A percentile compares a stretch with the other conserved stretches of the same genome.
phyloP scores from a whole-genome alignment of 2,888 invertebrate species.

The Tenthredo notha region DNA sequence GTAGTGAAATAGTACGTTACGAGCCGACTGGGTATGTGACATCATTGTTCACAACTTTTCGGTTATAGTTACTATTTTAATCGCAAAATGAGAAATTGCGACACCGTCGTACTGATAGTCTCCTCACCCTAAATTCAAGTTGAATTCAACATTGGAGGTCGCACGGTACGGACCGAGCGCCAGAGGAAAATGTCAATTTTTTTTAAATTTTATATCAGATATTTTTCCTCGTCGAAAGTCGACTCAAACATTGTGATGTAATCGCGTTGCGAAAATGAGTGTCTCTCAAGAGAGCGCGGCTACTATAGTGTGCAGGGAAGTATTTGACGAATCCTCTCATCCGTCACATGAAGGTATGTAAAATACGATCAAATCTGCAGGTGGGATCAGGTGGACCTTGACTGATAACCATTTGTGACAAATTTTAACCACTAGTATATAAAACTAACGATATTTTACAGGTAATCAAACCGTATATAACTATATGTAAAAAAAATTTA shows the following conservation, averaged over 20 bases:
- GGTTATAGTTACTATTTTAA: not conserved
- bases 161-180: conserved; percentile 66
- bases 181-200: conserved; percentile 63
- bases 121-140: conserved; percentile 69
- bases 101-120: conserved; percentile 31
- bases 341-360: conserved; percentile 89
- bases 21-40: conserved; percentile 32
- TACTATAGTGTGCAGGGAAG: conserved; percentile 88
- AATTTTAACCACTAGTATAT: not conserved
- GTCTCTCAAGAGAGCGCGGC: conserved; percentile 77
- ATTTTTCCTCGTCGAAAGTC: conserved; percentile 52
- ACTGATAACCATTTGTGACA: not conserved
- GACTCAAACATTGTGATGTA: conserved; percentile 56
- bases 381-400: not conserved
- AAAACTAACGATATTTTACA: not conserved
- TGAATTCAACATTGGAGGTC: conserved; percentile 75
- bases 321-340: conserved; percentile 91
- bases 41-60: not conserved
- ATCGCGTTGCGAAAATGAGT: conserved; percentile 69
- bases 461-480: not conserved
- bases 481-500: not conserved
- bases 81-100: conserved; percentile 16
- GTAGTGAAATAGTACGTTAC: not conserved
- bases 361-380: not conserved
- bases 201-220: conserved; percentile 37